A percentile compares a stretch with the other conserved stretches of the same genome.
phyloP scores from a whole-genome alignment of 2,888 invertebrate species.

The Drosophila kanekoi region DNA sequence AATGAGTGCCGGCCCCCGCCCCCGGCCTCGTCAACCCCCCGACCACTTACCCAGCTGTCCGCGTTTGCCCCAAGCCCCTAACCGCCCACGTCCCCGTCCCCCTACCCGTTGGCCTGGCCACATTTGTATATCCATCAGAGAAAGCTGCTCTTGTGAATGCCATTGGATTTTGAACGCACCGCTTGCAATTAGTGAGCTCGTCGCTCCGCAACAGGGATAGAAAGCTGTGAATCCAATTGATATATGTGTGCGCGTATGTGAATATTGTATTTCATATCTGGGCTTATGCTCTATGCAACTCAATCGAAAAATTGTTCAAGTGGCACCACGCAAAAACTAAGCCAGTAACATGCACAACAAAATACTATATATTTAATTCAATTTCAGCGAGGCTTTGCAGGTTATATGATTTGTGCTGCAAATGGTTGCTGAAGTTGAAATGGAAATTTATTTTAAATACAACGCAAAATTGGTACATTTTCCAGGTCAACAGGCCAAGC shows the following conservation, averaged over 20 bases:
- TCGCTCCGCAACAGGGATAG: constrained; percentile 22
- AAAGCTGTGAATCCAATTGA: constrained; percentile 29
- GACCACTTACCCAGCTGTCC: constrained; percentile 16
- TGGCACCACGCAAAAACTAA: constrained; percentile 37
- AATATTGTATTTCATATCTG: constrained; percentile 5
- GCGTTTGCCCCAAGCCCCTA: neutral
- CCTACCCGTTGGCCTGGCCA: constrained; percentile 8
- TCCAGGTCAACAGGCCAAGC: constrained; percentile 2
- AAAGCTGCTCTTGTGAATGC: constrained; percentile 50
- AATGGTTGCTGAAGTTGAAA: neutral
- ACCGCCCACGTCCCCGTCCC: neutral
- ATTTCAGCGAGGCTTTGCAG: constrained; percentile 5
- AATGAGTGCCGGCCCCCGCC: constrained; percentile 61
- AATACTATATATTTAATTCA: neutral
- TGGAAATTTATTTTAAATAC: constrained; percentile 5
- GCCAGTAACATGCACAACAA: constrained; percentile 19
- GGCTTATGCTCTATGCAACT: constrained; percentile 35
- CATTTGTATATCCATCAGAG: constrained; percentile 22
- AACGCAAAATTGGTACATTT: neutral
- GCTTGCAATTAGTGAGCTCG: constrained; percentile 70
- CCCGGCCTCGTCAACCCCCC: constrained; percentile 9
- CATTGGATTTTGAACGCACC: constrained; percentile 59
- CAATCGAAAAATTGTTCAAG: constrained; percentile 61
- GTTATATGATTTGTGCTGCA: constrained; percentile 13
- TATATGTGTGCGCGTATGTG: neutral